Evolutionary conservation across 1,140 invertebrate species (phyloP), one percentile per base, ranked within the genome.

Genomic region (Orchestia grillus): DNA sequence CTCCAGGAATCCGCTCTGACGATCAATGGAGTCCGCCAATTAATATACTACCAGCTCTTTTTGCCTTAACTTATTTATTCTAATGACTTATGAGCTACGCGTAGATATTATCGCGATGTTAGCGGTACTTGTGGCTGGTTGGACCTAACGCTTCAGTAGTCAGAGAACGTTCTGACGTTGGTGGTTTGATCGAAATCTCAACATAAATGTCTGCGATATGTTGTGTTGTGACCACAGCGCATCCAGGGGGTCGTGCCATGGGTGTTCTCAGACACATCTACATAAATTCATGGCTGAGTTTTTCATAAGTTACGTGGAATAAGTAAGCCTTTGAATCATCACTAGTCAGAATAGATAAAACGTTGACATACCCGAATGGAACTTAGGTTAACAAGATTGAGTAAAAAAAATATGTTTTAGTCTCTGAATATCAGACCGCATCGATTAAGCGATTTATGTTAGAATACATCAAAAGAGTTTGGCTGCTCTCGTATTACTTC

Each of bases 1-100:
- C 44, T 94, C 41, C 36, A 47, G 92, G 44, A 94, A 90, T 44
- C 88, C 42, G n/a, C 43, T 8, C 11, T 77, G 62, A 77, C 11
- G 62, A 77, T 77, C 62, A 77, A 77, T 77, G 36, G 88, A 44
- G 88, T 16, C 23, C 88, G 88, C 43, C 88, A 90, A 90, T 90
- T 90, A 90, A 90, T 42, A 90, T n/a, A 41, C 88, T 90, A 90
- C 88, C 88, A 42, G 28, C 88, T 90, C 88, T 15, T 90, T 44
- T 90, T 90, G 42, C 42, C 88, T 42, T 36, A 3, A 77, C 62
- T 53, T 77, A 77, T 77, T 77, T 23, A 77, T 77, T 77, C 36
- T 77, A 77, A 15, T 77, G 62, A 1, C 36, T 77, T 77, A 77
- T 36, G 62, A 77, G 47, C 19, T 53, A 53, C 47, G 19, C 47